phyloP scores from a whole-genome alignment of 2,113 vertebrate species.

The Butorides virescens region DNA sequence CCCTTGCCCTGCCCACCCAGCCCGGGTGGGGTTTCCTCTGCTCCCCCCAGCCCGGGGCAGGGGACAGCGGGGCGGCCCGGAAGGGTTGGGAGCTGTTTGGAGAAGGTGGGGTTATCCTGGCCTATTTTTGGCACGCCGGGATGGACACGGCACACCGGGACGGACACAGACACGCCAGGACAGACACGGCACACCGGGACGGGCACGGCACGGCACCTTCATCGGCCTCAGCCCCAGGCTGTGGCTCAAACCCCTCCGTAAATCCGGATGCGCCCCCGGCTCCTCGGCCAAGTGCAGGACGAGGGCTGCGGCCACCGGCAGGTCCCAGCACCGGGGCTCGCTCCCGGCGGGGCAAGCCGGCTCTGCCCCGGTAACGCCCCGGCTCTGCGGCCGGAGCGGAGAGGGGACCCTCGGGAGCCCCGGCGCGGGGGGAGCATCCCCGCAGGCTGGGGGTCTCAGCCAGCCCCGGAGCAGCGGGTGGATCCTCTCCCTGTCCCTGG shows the following conservation, averaged over 20 bases:
- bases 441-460: neutral
- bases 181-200: rapidly evolving
- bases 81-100: neutral
- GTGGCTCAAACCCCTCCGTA: no score
- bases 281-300: rapidly evolving
- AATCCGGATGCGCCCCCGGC: rapidly evolving
- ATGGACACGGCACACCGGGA: rapidly evolving
- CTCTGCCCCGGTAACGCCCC: neutral
- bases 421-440: neutral
- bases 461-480: neutral
- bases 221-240: neutral
- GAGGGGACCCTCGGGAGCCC: neutral
- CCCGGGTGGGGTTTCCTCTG: neutral
- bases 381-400: rapidly evolving
- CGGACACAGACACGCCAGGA: no score
- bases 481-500: neutral
- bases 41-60: rapidly evolving
- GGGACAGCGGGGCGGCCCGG: neutral
- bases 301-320: neutral
- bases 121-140: neutral
- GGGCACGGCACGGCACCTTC: rapidly evolving
- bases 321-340: rapidly evolving
- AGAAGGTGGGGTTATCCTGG: neutral
- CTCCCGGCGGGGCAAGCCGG: neutral
- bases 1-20: neutral